Evolutionary conservation across 1,140 invertebrate species (phyloP).

Genomic region (Caenorhabditis inopinata): DNA sequence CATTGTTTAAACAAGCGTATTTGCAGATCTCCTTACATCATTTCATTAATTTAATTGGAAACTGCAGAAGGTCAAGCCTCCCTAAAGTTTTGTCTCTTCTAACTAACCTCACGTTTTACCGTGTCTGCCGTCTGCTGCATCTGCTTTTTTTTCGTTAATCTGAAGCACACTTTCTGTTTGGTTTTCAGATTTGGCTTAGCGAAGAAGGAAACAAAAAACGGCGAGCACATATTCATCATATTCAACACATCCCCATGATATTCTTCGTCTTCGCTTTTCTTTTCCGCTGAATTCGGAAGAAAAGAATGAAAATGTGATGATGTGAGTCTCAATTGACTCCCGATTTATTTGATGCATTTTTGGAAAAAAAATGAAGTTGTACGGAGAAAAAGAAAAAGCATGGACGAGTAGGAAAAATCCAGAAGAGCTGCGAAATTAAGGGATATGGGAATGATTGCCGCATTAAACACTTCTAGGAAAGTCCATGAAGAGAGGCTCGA

Average conservation of each 20-base stretch:
- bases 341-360: slow-evolving; percentile 15
- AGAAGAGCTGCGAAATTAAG: too few relatives aligned
- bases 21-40: too few relatives aligned
- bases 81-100: background rate
- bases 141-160: too few relatives aligned
- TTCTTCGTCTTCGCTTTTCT: background rate
- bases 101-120: background rate
- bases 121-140: background rate
- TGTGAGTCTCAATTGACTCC: background rate
- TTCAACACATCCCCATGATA: background rate
- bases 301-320: background rate
- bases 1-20: too few relatives aligned
- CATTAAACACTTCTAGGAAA: too few relatives aligned
- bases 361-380: too few relatives aligned
- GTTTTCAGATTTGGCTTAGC: too few relatives aligned
- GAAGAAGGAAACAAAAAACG: background rate
- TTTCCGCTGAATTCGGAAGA: background rate
- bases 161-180: too few relatives aligned
- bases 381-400: background rate
- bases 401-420: background rate
- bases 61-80: too few relatives aligned
- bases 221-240: background rate
- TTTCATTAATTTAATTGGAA: too few relatives aligned
- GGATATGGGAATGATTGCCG: too few relatives aligned
- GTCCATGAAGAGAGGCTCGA: too few relatives aligned